These are phyloP conservation scores for Triplophysa bombifrons DNA, from an alignment of 2,797 vertebrate species.

Conservation along the genomic window DNA sequence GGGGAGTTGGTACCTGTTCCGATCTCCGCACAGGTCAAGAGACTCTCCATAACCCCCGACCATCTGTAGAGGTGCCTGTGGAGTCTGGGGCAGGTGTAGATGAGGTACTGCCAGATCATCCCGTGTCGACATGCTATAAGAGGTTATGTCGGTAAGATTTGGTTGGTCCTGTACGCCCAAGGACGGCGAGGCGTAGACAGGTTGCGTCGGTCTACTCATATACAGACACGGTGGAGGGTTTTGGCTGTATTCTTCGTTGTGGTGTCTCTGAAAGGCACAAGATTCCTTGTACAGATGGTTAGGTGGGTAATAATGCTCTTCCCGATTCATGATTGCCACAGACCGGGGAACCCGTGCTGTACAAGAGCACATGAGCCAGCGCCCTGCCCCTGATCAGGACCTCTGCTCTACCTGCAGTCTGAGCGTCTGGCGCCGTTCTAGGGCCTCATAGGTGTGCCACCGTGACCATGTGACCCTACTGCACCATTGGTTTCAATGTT, in stretches of 20 bases:
- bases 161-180: slow-evolving; percentile 84
- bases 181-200: slow-evolving; percentile 78
- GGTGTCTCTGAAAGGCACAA: slow-evolving; percentile 88
- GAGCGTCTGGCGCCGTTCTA: slow-evolving; percentile 67
- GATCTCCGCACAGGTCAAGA: slow-evolving; percentile 73
- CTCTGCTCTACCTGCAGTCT: slow-evolving; percentile 67
- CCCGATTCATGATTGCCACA: slow-evolving; percentile 87
- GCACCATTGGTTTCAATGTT: slow-evolving; percentile 77
- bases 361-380: slow-evolving; percentile 61
- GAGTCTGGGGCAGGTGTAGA: slow-evolving; percentile 77
- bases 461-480: slow-evolving; percentile 78
- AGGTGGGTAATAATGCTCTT: slow-evolving; percentile 87
- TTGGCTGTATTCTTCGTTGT: slow-evolving; percentile 82
- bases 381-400: slow-evolving; percentile 61
- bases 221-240: slow-evolving; percentile 94
- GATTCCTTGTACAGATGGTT: slow-evolving; percentile 92
- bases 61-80: slow-evolving; percentile 76
- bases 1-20: slow-evolving; percentile 83
- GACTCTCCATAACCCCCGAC: slow-evolving; percentile 79
- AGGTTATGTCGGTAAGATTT: slow-evolving; percentile 83
- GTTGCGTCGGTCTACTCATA: slow-evolving; percentile 87
- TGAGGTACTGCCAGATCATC: slow-evolving; percentile 84
- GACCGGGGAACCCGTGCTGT: slow-evolving; percentile 53
- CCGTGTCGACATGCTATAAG: slow-evolving; percentile 84
- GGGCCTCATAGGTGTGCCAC: slow-evolving; percentile 79